A percentile compares a stretch with the other conserved stretches of the same genome.
These are phyloP conservation scores for Oikopleura dioica DNA, from an alignment of 23 tunicate genomes.

Conservation along the genomic window DNA sequence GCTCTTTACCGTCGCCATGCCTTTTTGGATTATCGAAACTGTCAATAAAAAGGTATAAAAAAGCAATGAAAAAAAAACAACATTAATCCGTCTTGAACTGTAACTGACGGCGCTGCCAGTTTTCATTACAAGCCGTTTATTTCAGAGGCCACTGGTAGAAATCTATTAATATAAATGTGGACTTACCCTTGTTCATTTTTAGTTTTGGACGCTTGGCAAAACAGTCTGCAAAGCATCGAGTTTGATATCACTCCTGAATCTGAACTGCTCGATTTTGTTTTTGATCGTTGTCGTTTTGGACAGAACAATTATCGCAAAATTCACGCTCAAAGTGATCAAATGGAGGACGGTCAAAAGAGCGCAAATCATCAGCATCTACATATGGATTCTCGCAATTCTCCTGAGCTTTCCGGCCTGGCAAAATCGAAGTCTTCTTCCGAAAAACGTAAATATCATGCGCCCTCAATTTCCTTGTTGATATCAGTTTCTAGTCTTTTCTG, in stretches of 20 bases:
- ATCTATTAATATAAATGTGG: background rate
- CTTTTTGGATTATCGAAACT: background rate
- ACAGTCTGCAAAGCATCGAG: background rate
- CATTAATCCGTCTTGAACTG: background rate
- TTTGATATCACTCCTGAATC: background rate
- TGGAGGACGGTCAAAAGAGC: background rate
- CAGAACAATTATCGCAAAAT: background rate
- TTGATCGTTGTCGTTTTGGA: background rate
- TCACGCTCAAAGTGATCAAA: background rate
- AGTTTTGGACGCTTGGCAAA: background rate
- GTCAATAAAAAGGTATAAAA: background rate
- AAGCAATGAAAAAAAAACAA: background rate
- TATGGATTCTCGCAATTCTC: background rate
- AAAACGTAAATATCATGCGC: no score
- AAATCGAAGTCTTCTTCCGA: background rate
- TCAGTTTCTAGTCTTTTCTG: no score
- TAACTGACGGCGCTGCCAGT: no score
- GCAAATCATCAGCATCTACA: background rate
- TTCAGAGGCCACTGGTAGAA: background rate
- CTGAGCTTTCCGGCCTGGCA: background rate
- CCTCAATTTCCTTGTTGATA: no score
- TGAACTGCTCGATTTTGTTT: background rate
- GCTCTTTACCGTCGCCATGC: background rate
- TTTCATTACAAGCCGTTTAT: no score
- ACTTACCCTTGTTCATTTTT: background rate